Evolutionary conservation across 2,888 invertebrate genomes (phyloP), one percentile per base, ranked within the genome.

Genomic region (Fragum whitleyi): DNA sequence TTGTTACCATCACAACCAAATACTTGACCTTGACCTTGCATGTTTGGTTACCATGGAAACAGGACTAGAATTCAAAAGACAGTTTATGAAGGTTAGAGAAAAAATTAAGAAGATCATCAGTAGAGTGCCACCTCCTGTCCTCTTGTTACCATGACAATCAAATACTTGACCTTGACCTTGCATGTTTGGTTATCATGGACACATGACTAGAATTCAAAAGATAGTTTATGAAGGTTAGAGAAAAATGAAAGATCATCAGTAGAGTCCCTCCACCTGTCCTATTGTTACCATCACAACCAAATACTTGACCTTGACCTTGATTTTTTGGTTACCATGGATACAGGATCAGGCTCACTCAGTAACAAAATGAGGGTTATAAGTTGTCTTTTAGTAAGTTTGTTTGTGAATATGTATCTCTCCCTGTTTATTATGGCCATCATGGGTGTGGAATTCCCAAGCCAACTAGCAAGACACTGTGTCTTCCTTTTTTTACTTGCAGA

Each of bases 291-390:
- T 86, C 85, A 65, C 88, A 79, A 62, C 69, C 39, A 62, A 69
- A 36, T 36, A 32, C 36, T n/a, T 62, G 36, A 62, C 32, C 29
- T 51, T n/a, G 19, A 36, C 32, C n/a, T n/a, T n/a, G n/a, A n/a
- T n/a, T n/a, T n/a, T 36, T 36, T 36, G 32, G 32, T 36, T 36
- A 9, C 9, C 32, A 36, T 36, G 32, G 32, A 36, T 21, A 51
- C 51, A 51, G 51, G 21, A n/a, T 16, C 14, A 26, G 5, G 23
- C 5, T 21, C 23, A 14, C 14, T 21, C 16, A 26, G 28, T 21
- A 21, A 57, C 16, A 21, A 14, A 21, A 6, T 97, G 29, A 96
- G 96, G 93, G 95, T 98, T 84, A 96, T 36, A 9, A n/a, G n/a
- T n/a, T 36, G 32, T 6, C 32, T 6, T 36, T 3, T 36, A 6